phyloP scores from a whole-genome alignment of 2,888 invertebrate species.

The Agrochola lota region DNA sequence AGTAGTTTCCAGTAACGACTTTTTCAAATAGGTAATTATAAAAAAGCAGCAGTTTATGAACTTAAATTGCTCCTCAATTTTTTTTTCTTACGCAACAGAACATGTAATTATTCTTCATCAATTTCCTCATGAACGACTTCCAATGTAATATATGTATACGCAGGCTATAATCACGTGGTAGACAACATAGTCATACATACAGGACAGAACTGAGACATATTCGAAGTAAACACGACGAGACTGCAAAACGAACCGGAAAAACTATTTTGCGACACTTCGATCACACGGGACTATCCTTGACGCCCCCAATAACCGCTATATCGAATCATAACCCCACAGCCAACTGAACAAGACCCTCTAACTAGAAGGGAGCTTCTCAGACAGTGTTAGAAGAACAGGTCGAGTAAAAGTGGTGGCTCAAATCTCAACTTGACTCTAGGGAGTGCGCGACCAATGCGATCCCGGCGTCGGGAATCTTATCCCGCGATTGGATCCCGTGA shows the following conservation, averaged over 20 bases:
- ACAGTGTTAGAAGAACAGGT: slow-evolving; percentile 37
- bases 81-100: slow-evolving; percentile 19
- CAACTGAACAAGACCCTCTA: slow-evolving; percentile 53
- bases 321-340: slow-evolving; percentile 77
- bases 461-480: slow-evolving; percentile 70
- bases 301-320: slow-evolving; percentile 84
- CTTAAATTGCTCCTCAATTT: neutral
- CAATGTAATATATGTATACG: slow-evolving; percentile 31
- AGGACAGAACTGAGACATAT: slow-evolving; percentile 32
- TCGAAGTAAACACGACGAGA: slow-evolving; percentile 68
- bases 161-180: neutral
- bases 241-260: slow-evolving; percentile 79
- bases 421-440: slow-evolving; percentile 79
- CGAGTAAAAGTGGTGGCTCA: slow-evolving; percentile 71
- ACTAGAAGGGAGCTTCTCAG: slow-evolving; percentile 48
- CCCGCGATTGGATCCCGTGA: slow-evolving; percentile 81
- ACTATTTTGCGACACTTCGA: slow-evolving; percentile 85
- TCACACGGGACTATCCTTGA: slow-evolving; percentile 74
- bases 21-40: neutral
- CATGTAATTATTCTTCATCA: slow-evolving; percentile 15
- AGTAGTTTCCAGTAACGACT: neutral
- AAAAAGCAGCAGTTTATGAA: neutral
- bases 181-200: neutral
- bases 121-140: slow-evolving; percentile 32
- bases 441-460: slow-evolving; percentile 81